A percentile compares a stretch with the other conserved stretches of the same genome.
Conservation (phyloP, 1,140 invertebrate genomes). For the Drosophila murphyi region DNA sequence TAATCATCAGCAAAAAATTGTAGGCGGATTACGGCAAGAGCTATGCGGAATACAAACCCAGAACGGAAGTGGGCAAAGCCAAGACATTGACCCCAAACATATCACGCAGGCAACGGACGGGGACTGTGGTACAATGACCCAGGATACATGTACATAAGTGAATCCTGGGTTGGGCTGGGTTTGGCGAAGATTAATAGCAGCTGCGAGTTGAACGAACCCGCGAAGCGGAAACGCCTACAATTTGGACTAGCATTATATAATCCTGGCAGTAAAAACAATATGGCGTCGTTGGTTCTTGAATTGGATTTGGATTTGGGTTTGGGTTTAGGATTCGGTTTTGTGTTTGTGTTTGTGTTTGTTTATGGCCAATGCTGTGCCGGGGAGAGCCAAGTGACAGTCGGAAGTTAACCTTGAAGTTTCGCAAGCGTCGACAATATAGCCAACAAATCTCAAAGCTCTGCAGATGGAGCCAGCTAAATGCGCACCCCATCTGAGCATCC, state of each 20-base stretch:
- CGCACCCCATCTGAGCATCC: constrained; percentile 55
- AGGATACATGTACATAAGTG: neutral
- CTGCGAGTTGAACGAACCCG: constrained; percentile 67
- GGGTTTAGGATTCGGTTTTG: neutral
- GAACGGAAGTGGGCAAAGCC: constrained; percentile 37
- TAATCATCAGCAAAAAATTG: constrained; percentile 53
- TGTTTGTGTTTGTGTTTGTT: constrained; percentile 13
- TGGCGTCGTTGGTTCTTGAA: constrained; percentile 11
- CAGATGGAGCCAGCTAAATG: constrained; percentile 43
- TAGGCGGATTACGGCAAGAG: constrained; percentile 6
- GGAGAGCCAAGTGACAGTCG: constrained; percentile 38
- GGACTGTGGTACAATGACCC: constrained; percentile 28
- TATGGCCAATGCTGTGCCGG: constrained; percentile 45
- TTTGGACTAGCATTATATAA: constrained; percentile 57
- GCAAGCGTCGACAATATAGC: constrained; percentile 26
- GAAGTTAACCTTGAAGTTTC: constrained; percentile 78
- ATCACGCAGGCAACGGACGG: constrained; percentile 44
- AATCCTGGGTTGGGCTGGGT: constrained; percentile 29
- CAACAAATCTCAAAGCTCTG: constrained; percentile 17
- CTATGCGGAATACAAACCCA: constrained; percentile 19
- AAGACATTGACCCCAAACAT: constrained; percentile 62
- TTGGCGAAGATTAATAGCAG: constrained; percentile 60
- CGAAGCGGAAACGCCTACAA: constrained; percentile 20
- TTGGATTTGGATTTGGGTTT: neutral
- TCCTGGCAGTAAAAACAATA: constrained; percentile 21